phyloP scores from a whole-genome alignment of 2,113 vertebrate genomes.

The Naja naja region DNA sequence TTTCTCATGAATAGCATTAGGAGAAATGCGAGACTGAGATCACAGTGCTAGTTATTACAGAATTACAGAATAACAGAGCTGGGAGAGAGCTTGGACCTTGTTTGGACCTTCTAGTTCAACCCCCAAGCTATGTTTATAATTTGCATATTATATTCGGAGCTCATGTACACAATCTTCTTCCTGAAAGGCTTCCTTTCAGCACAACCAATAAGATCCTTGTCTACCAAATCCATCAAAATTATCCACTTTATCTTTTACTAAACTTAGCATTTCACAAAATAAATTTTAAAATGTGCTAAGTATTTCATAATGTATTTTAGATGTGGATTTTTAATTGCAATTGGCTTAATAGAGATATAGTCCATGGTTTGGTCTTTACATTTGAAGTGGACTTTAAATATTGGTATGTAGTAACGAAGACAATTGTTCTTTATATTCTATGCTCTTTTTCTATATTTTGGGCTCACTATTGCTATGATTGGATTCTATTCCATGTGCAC shows the following conservation, averaged over 20 bases:
- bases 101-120: too few species aligned
- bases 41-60: neutral
- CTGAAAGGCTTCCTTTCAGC: neutral
- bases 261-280: neutral
- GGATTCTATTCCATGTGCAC: neutral
- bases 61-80: too few species aligned
- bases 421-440: neutral
- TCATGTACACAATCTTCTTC: neutral
- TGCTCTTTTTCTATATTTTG: neutral
- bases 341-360: neutral
- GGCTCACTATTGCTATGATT: neutral
- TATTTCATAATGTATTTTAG: neutral
- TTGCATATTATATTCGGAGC: neutral
- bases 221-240: neutral
- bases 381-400: neutral
- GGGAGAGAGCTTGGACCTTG: too few species aligned
- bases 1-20: neutral
- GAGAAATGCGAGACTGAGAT: neutral
- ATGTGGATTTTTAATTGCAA: neutral
- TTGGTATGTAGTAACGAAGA: neutral
- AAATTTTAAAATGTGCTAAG: neutral
- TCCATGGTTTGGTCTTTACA: neutral
- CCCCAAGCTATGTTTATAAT: neutral
- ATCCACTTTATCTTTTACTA: neutral
- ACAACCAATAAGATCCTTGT: neutral